Base-by-base conservation (phyloP, 2,797 vertebrate genomes). In the Falco rusticolus region DNA sequence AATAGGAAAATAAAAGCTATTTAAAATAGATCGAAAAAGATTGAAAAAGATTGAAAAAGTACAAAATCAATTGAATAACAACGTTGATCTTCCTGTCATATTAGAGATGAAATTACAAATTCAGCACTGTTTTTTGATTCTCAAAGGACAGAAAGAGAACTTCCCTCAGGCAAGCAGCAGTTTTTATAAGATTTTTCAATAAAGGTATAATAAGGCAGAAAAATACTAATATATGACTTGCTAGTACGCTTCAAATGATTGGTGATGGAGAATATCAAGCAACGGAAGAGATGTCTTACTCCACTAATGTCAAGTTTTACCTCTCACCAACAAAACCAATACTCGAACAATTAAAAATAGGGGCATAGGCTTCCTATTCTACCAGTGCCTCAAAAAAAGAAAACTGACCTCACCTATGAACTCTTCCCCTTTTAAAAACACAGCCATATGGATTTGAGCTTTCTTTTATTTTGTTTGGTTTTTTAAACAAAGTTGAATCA, bases 1-100 rank as follows among this genome's bases (percentile, higher is more conserved):
- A 82, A 89, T 16, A 88, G n/a, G 77, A 94, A 94, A 94, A 71
- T 41, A 93, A 90, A 92, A 92, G 53, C 57, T 63, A 70, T 93
- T 96, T 94, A 89, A 63, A 93, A 92, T 65, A 88, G 83, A n/a
- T n/a, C n/a, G n/a, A n/a, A n/a, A n/a, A n/a, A n/a, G n/a, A n/a
- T n/a, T n/a, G n/a, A n/a, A n/a, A n/a, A n/a, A 82, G 51, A 89
- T 0, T 77, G 78, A 94, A 74, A 66, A 64, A 90, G 56, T 61
- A 71, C 66, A 89, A 88, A 93, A 94, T 76, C 80, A 90, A 74
- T 11, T 74, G 64, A 90, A 84, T 79, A 94, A 87, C 53, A 34
- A 90, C 90, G 85, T 84, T 10, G 2, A 94, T 89, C 51, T 70
- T 87, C 29, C 80, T 93, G 91, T 90, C 90, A 64, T 45, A 72